Percentiles rank a stretch among this genome's conserved stretches.
Conservation (phyloP, 2,113 vertebrate genomes). For the Oncorhynchus gorbuscha region DNA sequence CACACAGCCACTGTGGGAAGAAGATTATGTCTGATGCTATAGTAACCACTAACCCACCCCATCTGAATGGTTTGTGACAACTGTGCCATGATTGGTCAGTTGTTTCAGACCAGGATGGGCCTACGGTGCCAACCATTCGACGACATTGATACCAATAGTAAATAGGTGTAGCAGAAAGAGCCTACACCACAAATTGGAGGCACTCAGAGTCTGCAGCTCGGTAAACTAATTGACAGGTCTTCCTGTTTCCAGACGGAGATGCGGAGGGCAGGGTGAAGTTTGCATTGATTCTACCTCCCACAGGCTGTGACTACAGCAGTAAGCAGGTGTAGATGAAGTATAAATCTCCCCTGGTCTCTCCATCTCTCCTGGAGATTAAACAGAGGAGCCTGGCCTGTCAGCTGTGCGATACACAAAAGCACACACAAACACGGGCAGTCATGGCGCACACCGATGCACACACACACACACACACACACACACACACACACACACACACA, state of each 20-base stretch:
- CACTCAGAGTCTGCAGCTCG: background rate
- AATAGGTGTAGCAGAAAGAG: background rate
- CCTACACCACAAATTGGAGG: background rate
- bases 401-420: slow-evolving; percentile 15
- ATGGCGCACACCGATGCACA: background rate
- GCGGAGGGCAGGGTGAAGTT: background rate
- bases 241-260: background rate
- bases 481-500: slow-evolving; percentile 26
- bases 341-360: slow-evolving; percentile 15
- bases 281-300: background rate
- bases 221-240: slow-evolving; percentile 4
- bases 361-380: slow-evolving; percentile 25
- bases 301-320: background rate
- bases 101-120: slow-evolving; percentile 38
- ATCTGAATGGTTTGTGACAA: slow-evolving; percentile 52
- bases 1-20: slow-evolving; percentile 5
- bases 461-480: slow-evolving; percentile 25
- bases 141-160: background rate
- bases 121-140: background rate
- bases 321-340: slow-evolving; percentile 7
- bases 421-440: slow-evolving; percentile 5
- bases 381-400: background rate
- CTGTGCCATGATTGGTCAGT: slow-evolving; percentile 40
- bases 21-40: slow-evolving; percentile 37
- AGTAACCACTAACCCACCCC: slow-evolving; percentile 31